These are phyloP conservation scores for Torymus tubicola DNA, from an alignment of 2,888 invertebrate genomes.

Conservation along the genomic window DNA sequence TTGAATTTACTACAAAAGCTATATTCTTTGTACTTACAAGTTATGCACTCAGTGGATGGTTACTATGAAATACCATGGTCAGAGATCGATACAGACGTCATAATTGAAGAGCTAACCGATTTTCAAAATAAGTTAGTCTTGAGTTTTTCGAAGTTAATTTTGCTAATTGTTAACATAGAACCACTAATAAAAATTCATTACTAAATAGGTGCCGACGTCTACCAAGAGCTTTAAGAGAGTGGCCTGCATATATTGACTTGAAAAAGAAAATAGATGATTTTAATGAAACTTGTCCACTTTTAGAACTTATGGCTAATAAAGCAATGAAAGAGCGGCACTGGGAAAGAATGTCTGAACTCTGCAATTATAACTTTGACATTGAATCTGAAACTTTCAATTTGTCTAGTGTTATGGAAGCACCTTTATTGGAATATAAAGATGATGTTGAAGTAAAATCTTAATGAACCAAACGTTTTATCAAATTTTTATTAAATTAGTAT, in stretches of 20 bases:
- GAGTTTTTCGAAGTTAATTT: conserved; percentile 3
- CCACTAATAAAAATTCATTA: conserved; percentile 19
- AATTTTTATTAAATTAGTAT: too few relatives aligned
- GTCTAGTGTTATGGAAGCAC: conserved; percentile 90
- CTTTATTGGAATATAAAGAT: conserved; percentile 87
- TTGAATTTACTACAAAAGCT: conserved; percentile 90
- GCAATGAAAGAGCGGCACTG: conserved; percentile 91
- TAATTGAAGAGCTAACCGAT: conserved; percentile 87
- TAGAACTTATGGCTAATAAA: conserved; percentile 93
- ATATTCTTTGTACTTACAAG: conserved; percentile 87
- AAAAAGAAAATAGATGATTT: conserved; percentile 95
- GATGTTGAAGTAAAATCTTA: conserved; percentile 86
- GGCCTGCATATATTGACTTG: conserved; percentile 91
- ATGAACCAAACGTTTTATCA: too few relatives aligned
- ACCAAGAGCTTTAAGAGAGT: conserved; percentile 90
- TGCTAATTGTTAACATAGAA: background rate
- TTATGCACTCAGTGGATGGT: conserved; percentile 90
- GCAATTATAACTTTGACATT: conserved; percentile 85
- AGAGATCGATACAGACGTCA: conserved; percentile 89
- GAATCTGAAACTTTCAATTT: conserved; percentile 88
- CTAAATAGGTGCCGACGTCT: conserved; percentile 85
- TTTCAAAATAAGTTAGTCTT: conserved; percentile 82
- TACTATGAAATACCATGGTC: conserved; percentile 91
- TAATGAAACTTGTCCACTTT: conserved; percentile 89
- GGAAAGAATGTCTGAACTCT: conserved; percentile 80